Percentiles rank a stretch among this genome's conserved stretches.
Conservation (phyloP, 2,888 invertebrate species). For the Lasioglossum pauxillum region DNA sequence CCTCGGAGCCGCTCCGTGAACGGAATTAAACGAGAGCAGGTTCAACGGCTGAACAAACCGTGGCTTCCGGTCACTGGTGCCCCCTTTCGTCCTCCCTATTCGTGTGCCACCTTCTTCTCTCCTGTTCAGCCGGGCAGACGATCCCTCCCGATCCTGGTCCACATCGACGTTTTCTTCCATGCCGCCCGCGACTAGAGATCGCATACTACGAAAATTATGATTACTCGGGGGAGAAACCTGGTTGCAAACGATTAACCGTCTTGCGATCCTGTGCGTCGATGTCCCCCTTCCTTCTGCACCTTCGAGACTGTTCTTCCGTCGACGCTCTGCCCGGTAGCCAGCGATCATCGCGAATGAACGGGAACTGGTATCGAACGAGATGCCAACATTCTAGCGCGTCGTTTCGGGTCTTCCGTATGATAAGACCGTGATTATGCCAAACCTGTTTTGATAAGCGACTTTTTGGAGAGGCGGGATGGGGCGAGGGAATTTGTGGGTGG, state of each 20-base stretch:
- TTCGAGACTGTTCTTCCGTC: not conserved
- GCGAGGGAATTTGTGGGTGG: not conserved
- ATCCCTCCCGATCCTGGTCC: not conserved
- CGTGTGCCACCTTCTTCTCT: not conserved
- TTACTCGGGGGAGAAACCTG: slow-evolving; percentile 38
- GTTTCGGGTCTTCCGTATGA: not conserved
- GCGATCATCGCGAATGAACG: slow-evolving; percentile 16
- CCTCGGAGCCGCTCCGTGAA: slow-evolving; percentile 68
- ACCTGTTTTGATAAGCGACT: not conserved
- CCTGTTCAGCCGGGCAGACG: not conserved
- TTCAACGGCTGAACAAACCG: slow-evolving; percentile 72
- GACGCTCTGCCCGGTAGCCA: not conserved
- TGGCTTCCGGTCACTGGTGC: slow-evolving; percentile 64
- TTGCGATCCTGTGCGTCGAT: not conserved
- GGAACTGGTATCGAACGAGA: not conserved
- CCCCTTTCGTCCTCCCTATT: not conserved
- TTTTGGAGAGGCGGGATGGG: not conserved
- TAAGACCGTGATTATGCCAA: not conserved
- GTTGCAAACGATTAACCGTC: slow-evolving; percentile 5
- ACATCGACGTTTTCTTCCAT: not conserved
- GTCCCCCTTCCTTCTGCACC: not conserved
- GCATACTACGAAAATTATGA: slow-evolving; percentile 63
- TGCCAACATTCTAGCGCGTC: not conserved
- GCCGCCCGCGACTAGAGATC: slow-evolving; percentile 36
- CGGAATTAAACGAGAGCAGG: slow-evolving; percentile 72